Percentiles rank a stretch among this genome's conserved stretches.
Conservation (phyloP, 2,888 invertebrate species). For the Eudasyphora cyanicolor region DNA sequence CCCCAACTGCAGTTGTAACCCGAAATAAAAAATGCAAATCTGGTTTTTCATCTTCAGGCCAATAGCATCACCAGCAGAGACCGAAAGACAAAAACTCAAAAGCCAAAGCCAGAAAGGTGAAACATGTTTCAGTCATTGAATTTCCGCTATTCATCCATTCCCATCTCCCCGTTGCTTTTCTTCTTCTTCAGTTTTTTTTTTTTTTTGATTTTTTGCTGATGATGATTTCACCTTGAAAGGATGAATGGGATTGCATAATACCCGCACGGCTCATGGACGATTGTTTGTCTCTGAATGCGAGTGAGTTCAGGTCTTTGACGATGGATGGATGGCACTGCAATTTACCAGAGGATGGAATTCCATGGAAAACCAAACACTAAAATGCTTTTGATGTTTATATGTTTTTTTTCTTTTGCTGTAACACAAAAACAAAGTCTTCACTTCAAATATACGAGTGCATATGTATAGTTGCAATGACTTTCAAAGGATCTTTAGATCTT, state of each 20-base stretch:
- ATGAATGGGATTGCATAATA: conserved; percentile 60
- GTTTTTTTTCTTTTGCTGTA: too few species aligned
- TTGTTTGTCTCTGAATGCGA: too few species aligned
- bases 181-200: conserved; percentile 11
- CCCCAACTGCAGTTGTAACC: conserved; percentile 49
- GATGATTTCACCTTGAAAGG: conserved; percentile 64
- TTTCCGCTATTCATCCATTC: conserved; percentile 58
- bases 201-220: too few species aligned
- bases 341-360: background rate
- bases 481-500: background rate
- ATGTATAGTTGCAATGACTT: background rate
- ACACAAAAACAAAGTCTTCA: background rate
- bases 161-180: too few species aligned
- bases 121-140: conserved; percentile 57
- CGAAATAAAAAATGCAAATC: conserved; percentile 53
- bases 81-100: conserved; percentile 1
- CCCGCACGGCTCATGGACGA: background rate
- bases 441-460: too few species aligned
- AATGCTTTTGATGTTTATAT: background rate
- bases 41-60: conserved; percentile 48
- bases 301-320: background rate
- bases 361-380: conserved; percentile 24
- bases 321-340: conserved; percentile 1
- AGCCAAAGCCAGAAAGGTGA: too few species aligned
- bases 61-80: conserved; percentile 7